Evolutionary conservation across 2,888 invertebrate genomes (phyloP), one percentile per base, ranked within the genome.

Genomic region (Atherix ibis): DNA sequence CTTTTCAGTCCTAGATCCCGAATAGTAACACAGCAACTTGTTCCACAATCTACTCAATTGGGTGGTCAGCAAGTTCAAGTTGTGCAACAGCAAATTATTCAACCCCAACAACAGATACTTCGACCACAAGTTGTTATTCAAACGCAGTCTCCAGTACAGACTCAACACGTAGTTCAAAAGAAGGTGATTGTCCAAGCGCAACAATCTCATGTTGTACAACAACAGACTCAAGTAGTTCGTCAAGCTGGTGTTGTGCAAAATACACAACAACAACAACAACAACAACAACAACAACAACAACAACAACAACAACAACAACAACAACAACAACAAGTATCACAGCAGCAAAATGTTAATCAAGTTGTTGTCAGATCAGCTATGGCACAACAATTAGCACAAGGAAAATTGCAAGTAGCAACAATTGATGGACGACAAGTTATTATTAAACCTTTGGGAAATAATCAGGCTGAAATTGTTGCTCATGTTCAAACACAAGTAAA

Each of bases 371-470:
- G 79, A 54, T 76, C 75, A 3, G 72, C 70, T 13, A 62, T 85
- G 26, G 82, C 80, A 12, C 83, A 83, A 52, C 84, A 85, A 54
- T 66, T 87, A 40, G 81, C 82, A 2, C 70, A 78, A 12, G 85
- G 84, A 5, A 85, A 84, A 56, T 72, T 84, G 6, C 83, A 84
- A 53, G 66, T 87, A 36, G 82, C 84, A 0, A 82, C 81, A 1
- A 76, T 87, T 17, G 81, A 81, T 53, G 85, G 85, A 0, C 85
- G 85, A 50, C 85, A 85, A 57, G 82, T 87, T 18, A 66, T 85
- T 27, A 80, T 87, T 39, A 67, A 82, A 29, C 76, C 79, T 2
- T 72, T 82, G 8, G 79, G 81, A 32, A 79, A 79, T 53, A 77
- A 77, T 52, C 78, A 78, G 50, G 77, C 77, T 6, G 80, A 81